phyloP scores from a whole-genome alignment of 2,797 vertebrate species.

The Trachurus trachurus region DNA sequence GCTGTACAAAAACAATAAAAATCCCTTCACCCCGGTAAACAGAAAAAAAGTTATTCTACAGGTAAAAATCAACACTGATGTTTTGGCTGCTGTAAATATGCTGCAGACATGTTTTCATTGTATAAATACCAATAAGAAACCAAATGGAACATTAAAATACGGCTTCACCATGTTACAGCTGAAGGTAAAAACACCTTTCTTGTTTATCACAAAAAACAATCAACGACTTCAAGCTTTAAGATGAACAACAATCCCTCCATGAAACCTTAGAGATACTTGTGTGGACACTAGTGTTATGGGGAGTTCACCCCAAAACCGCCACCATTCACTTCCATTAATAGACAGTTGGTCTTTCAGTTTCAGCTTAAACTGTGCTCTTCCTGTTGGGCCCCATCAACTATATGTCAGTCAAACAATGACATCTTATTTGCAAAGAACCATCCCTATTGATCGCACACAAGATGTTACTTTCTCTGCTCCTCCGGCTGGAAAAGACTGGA shows the following conservation, averaged over 20 bases:
- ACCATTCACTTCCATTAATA: neutral
- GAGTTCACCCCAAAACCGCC: neutral
- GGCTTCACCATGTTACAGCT: constrained; percentile 57
- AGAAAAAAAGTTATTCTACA: constrained; percentile 13
- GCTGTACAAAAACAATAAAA: constrained; percentile 58
- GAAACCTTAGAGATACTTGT: constrained; percentile 23
- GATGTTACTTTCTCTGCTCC: constrained; percentile 14
- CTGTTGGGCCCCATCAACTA: constrained; percentile 9
- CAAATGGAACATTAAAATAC: constrained; percentile 57
- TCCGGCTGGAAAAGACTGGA: constrained; percentile 36
- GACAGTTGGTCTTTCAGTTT: constrained; percentile 16
- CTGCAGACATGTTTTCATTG: constrained; percentile 53
- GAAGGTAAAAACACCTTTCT: constrained; percentile 59
- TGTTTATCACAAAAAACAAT: constrained; percentile 54
- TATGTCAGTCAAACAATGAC: constrained; percentile 1
- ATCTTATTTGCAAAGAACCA: constrained; percentile 20
- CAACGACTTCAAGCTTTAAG: constrained; percentile 59
- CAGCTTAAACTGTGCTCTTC: neutral
- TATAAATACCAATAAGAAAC: constrained; percentile 56
- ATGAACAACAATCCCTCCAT: constrained; percentile 35
- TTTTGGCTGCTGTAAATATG: constrained; percentile 53
- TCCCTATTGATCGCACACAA: constrained; percentile 19
- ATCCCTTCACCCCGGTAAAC: neutral
- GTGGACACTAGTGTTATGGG: constrained; percentile 1
- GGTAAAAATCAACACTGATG: constrained; percentile 56